Base-by-base conservation (phyloP, 2,888 invertebrate genomes). In the Amphipoea oculea region DNA sequence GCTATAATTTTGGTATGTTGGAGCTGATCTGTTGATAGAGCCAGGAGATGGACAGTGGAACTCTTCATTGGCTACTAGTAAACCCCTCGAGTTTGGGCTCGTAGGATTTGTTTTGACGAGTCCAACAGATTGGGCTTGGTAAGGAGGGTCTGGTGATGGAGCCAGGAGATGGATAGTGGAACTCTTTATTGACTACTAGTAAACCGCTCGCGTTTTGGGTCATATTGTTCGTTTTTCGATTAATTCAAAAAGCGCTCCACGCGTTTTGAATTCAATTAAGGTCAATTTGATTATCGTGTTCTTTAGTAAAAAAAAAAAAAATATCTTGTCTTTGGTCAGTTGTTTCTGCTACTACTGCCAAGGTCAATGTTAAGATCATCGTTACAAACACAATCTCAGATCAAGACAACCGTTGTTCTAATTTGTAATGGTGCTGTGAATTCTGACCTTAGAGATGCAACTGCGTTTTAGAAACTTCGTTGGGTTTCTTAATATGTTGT, bases 401-500 rank as follows among this genome's bases (percentile, higher is more conserved):
- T n/a, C 9, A 68, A 78, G 40, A 23, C 5, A 3, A 51, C 40
- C 23, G 9, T 78, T 6, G 29, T n/a, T 12, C 5, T n/a, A 5
- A 29, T 51, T 62, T 42, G 29, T 11, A 54, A 42, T 51, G 23
- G 9, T 40, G 17, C 1, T 60, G 57, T 11, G 40, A 66, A 17
- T 42, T 78, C 57, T 57, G 29, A 17, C 36, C n/a, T 40, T 20
- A 20, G 4, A 54, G 29, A 63, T 60, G 9, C 6, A 36, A 42
- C 17, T 63, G 23, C 20, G 17, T 36, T 45, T 54, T 62, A 83
- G 62, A 69, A 69, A 63, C 40, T 69, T 40, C 7, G 5, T 4
- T 62, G 14, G 17, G 1, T 66, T 78, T 81, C 42, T 51, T 42
- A 51, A 48, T n/a, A n/a, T 60, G 42, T 36, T 67, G 66, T 29